Percentiles rank a stretch among this genome's conserved stretches.
These are phyloP conservation scores for Papilio polytes DNA, from an alignment of 1,140 invertebrate genomes.

Conservation along the genomic window DNA sequence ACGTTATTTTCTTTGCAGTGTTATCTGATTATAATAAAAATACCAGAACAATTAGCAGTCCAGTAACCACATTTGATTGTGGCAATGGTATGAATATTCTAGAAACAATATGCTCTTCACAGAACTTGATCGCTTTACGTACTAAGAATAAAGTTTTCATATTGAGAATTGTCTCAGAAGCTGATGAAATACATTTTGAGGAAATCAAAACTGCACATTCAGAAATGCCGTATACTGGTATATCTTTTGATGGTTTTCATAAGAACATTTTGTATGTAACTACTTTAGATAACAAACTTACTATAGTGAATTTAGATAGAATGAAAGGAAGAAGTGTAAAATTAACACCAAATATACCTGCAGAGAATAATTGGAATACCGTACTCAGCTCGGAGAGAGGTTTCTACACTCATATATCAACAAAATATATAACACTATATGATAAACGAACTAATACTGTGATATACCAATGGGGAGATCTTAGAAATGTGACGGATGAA, in stretches of 20 bases:
- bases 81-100: slow-evolving; percentile 59
- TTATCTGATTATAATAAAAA: slow-evolving; percentile 62
- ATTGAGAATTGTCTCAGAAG: slow-evolving; percentile 53
- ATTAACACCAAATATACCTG: slow-evolving; percentile 51
- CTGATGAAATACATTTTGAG: slow-evolving; percentile 55
- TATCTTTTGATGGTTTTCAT: slow-evolving; percentile 72
- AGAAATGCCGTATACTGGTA: slow-evolving; percentile 63
- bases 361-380: slow-evolving; percentile 70
- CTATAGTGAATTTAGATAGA: slow-evolving; percentile 71
- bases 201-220: slow-evolving; percentile 64
- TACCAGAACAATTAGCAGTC: slow-evolving; percentile 48
- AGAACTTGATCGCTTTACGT: slow-evolving; percentile 64
- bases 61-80: slow-evolving; percentile 58
- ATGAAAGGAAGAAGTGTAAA: slow-evolving; percentile 61
- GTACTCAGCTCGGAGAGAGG: slow-evolving; percentile 59
- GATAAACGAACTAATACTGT: slow-evolving; percentile 66
- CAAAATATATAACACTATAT: slow-evolving; percentile 60
- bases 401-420: slow-evolving; percentile 62
- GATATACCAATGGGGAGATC: slow-evolving; percentile 54
- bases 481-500: slow-evolving; percentile 63
- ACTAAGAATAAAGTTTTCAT: slow-evolving; percentile 69
- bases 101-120: slow-evolving; percentile 63
- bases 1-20: slow-evolving; percentile 60
- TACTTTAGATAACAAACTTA: slow-evolving; percentile 61
- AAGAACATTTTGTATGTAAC: slow-evolving; percentile 73